Evolutionary conservation across 2,888 invertebrate genomes (phyloP).

Genomic region (Cyclophora punctaria): DNA sequence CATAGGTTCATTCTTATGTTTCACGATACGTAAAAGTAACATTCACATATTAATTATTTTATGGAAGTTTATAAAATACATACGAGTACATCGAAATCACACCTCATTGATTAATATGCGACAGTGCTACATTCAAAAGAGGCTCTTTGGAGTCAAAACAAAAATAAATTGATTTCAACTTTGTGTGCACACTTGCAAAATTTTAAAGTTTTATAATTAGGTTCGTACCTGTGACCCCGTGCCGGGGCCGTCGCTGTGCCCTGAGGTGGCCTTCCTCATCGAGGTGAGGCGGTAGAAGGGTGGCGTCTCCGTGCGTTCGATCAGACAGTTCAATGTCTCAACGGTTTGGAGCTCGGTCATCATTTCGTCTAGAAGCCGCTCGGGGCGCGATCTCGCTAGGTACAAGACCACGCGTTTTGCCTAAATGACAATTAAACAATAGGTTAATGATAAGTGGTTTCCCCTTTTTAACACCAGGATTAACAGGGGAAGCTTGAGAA

Average conservation of each 20-base stretch:
- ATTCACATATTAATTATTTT: too few relatives aligned
- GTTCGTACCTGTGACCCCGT: slow-evolving; percentile 56
- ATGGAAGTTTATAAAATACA: too few relatives aligned
- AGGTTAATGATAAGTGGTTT: too few relatives aligned
- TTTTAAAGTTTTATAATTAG: slow-evolving; percentile 24
- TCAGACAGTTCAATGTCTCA: slow-evolving; percentile 95
- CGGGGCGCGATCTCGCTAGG: slow-evolving; percentile 92
- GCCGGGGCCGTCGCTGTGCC: slow-evolving; percentile 64
- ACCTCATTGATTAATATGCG: too few relatives aligned
- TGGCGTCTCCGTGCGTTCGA: slow-evolving; percentile 97
- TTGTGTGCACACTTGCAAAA: slow-evolving; percentile 37
- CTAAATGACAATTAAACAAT: slow-evolving; percentile 57
- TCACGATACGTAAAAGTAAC: too few relatives aligned
- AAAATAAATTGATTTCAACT: slow-evolving; percentile 14
- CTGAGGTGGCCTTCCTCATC: slow-evolving; percentile 91
- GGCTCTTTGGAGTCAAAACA: not conserved
- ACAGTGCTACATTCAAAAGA: too few relatives aligned
- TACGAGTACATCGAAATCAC: too few relatives aligned
- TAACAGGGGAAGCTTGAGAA: too few relatives aligned
- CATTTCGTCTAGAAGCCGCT: slow-evolving; percentile 95
- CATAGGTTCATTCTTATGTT: too few relatives aligned
- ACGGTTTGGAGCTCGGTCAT: slow-evolving; percentile 98
- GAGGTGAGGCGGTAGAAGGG: slow-evolving; percentile 97
- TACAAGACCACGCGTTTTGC: slow-evolving; percentile 96
- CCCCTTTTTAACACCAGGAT: too few relatives aligned